Evolutionary conservation across 2,888 invertebrate genomes (phyloP).

Genomic region (Eledone cirrhosa): DNA sequence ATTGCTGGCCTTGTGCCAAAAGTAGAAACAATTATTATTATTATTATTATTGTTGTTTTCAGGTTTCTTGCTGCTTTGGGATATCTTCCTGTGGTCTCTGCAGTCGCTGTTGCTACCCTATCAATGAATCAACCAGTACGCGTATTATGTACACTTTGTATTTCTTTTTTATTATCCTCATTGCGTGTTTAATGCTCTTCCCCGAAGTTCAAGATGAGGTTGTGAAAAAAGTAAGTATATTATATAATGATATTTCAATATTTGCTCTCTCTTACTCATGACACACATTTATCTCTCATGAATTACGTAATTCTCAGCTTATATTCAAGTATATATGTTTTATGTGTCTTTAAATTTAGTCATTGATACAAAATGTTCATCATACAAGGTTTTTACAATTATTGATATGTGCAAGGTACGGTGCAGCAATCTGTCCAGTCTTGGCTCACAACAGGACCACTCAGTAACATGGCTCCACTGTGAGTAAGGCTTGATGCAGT

Average conservation of each 20-base stretch:
- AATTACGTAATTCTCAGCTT: too few species aligned
- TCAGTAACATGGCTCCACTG: too few species aligned
- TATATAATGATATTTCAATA: not conserved
- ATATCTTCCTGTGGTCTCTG: slow-evolving; percentile 66
- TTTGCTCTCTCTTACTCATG: not conserved
- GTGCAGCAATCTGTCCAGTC: too few species aligned
- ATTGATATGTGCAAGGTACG: too few species aligned
- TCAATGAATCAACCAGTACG: slow-evolving; percentile 67
- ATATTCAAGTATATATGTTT: too few species aligned
- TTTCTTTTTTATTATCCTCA: slow-evolving; percentile 60
- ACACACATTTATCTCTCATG: not conserved
- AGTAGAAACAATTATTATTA: too few species aligned
- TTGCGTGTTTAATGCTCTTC: slow-evolving; percentile 67
- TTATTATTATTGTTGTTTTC: slow-evolving; percentile 35
- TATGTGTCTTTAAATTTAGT: too few species aligned
- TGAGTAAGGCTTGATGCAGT: too few species aligned
- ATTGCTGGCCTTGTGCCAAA: too few species aligned
- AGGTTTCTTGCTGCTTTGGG: slow-evolving; percentile 67
- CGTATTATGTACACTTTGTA: slow-evolving; percentile 67
- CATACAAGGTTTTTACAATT: too few species aligned
- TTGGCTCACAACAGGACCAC: too few species aligned
- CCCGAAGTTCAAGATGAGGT: slow-evolving; percentile 51
- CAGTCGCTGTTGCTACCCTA: slow-evolving; percentile 62
- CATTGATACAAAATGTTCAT: too few species aligned
- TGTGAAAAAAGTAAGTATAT: slow-evolving; percentile 46